Evolutionary conservation across 2,888 invertebrate species (phyloP), one percentile per base, ranked within the genome.

Genomic region (Unio pictorum): DNA sequence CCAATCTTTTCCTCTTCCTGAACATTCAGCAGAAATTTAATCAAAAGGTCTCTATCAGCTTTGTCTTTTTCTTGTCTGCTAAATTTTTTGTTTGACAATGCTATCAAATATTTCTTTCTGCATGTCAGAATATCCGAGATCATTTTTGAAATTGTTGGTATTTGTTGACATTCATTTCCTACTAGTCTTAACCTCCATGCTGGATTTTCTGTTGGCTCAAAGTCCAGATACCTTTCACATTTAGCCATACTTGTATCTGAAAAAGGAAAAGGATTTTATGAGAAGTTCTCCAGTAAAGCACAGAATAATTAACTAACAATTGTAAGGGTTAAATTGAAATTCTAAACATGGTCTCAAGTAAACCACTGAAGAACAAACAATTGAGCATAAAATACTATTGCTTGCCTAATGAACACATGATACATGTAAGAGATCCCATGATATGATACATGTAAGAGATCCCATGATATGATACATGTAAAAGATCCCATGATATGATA

Each of bases 1-100:
- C 69, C 69, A 34, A 69, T 69, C 23, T 45, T 18, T 56, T 65
- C 61, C 54, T 65, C 65, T 30, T 56, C n/a, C 45, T 69, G 69
- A 17, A 69, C 56, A 54, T 61, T 69, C 3, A 59, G 59, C 20
- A 69, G 55, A 56, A 56, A 69, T 11, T 23, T 55, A 23, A 65
- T 20, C 20, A 69, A 61, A 23, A 69, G 56, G 23, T 61, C 28
- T 23, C 56, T 34, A 20, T n/a, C 17, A 20, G 30, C 55, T 23
- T 59, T 64, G 45, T 45, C 45, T 3, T 45, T 45, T 45, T 45
- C 45, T 45, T 45, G 8, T 45, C 45, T 45, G 45, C 15, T 11
- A 45, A 45, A 0, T 45, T 45, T 45, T 11, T 26, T 26, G 63
- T 54, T n/a, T 26, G 45, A 54, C 26, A 11, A 45, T 28, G 23